These are phyloP conservation scores for Rhinophrynus dorsalis DNA, from an alignment of 2,797 vertebrate species.

Conservation along the genomic window DNA sequence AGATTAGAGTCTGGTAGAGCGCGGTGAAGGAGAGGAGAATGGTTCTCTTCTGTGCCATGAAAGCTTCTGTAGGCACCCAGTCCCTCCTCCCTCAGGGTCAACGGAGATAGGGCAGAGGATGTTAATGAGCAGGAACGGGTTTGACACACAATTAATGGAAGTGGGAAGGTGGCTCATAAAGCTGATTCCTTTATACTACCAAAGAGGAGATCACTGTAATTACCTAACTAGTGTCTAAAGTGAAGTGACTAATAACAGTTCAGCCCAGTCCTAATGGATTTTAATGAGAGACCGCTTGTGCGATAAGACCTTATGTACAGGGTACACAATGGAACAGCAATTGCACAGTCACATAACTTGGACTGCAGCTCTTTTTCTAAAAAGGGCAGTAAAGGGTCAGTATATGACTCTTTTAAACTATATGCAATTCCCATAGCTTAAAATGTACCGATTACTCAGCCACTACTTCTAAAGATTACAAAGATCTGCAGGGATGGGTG, in stretches of 20 bases:
- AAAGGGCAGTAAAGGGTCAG: too few relatives aligned
- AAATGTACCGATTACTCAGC: too few relatives aligned
- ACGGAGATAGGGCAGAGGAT: not conserved
- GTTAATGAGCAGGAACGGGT: not conserved
- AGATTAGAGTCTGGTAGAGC: not conserved
- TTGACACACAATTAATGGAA: conserved; percentile 11
- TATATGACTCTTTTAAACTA: too few relatives aligned
- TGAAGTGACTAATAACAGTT: conserved; percentile 12
- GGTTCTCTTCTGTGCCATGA: not conserved
- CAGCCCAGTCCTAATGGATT: not conserved
- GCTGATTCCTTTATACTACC: not conserved
- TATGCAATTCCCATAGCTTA: too few relatives aligned
- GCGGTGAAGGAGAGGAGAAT: not conserved
- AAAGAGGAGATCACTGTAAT: conserved; percentile 6
- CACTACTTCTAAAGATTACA: too few relatives aligned
- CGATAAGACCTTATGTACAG: not conserved
- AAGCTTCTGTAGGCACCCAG: not conserved
- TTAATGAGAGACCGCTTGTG: not conserved
- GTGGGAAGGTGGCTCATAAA: not conserved
- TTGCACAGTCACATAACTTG: not conserved
- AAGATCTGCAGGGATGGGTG: too few relatives aligned
- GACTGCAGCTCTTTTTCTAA: too few relatives aligned
- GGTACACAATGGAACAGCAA: not conserved
- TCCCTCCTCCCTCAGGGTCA: not conserved
- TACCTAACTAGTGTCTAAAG: not conserved